These are phyloP conservation scores for Zosterops borbonicus DNA, from an alignment of 2,113 vertebrate genomes.

Conservation along the genomic window DNA sequence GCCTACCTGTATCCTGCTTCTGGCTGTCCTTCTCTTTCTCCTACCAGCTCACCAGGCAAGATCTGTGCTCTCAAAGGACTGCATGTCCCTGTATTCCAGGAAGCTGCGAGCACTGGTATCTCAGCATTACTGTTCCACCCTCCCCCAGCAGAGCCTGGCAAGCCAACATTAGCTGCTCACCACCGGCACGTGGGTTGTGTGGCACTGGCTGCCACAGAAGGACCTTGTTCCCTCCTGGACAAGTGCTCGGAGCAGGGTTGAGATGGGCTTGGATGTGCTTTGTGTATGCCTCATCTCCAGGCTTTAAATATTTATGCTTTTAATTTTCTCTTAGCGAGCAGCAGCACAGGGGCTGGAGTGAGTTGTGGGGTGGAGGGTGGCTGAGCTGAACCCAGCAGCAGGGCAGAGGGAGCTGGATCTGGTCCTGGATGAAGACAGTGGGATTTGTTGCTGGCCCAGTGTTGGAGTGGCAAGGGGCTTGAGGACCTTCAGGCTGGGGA, in stretches of 20 bases:
- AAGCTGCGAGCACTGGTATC: neutral
- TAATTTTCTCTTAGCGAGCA: neutral
- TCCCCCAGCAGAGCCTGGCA: neutral
- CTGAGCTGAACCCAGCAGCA: neutral
- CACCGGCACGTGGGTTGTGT: neutral
- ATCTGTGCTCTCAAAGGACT: neutral
- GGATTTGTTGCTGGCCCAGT: neutral
- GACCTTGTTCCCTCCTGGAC: slow-evolving; percentile 16
- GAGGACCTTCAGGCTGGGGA: neutral
- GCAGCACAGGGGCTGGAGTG: neutral
- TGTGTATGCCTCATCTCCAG: slow-evolving; percentile 1
- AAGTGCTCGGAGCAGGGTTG: neutral
- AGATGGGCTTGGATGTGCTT: neutral
- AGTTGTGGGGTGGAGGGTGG: neutral
- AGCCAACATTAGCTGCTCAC: neutral
- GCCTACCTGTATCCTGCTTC: neutral
- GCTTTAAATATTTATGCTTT: slow-evolving; percentile 50
- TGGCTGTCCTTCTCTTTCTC: neutral
- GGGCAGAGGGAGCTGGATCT: neutral
- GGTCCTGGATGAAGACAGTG: neutral
- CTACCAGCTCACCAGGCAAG: neutral
- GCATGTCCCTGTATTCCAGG: neutral
- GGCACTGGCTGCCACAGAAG: neutral
- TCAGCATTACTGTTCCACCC: neutral
- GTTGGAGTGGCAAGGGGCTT: neutral